Evolutionary conservation across 2,797 vertebrate species (phyloP), one percentile per base, ranked within the genome.

Genomic region (Alauda arvensis): DNA sequence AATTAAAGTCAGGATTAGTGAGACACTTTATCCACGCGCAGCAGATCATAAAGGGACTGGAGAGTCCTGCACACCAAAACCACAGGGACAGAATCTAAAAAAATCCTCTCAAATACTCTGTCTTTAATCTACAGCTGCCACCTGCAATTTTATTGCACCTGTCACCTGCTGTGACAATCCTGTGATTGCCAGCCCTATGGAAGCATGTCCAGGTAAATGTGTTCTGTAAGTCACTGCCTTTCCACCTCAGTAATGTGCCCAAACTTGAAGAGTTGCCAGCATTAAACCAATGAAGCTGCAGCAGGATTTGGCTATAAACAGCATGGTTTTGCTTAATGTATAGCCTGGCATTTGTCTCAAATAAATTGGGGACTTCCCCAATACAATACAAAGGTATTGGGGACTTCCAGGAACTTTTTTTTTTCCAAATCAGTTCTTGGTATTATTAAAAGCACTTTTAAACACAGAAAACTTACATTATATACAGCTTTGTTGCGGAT

Each of bases 161-260:
- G 68, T 71, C 81, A 91, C 62, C 37, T 12, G 19, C 53, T 46
- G 5, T 42, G 83, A 62, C 60, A 92, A 16, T 8, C 43, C 70
- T 43, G 39, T 53, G 49, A 57, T 60, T 85, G 76, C 83, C 49
- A 49, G 3, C 8, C 5, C 0, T 3, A 10, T 9, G 57, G 60
- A 87, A 77, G 10, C 21, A 10, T 7, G 40, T n/a, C 63, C 37
- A 60, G 80, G 56, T n/a, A 42, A 74, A 79, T 15, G 33, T 2
- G 20, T 2, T 39, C 60, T 34, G 17, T 6, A 57, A 71, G 33
- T 48, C 66, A 34, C 18, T 8, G 8, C 0, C 0, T 26, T 63
- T 53, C 52, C 60, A 60, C 11, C 39, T 68, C 69, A 57, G 1
- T 14, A 39, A 48, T 1, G 4, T n/a, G 40, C 24, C 49, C 48